Evolutionary conservation across 2,888 invertebrate species (phyloP).

Genomic region (Laothoe populi): DNA sequence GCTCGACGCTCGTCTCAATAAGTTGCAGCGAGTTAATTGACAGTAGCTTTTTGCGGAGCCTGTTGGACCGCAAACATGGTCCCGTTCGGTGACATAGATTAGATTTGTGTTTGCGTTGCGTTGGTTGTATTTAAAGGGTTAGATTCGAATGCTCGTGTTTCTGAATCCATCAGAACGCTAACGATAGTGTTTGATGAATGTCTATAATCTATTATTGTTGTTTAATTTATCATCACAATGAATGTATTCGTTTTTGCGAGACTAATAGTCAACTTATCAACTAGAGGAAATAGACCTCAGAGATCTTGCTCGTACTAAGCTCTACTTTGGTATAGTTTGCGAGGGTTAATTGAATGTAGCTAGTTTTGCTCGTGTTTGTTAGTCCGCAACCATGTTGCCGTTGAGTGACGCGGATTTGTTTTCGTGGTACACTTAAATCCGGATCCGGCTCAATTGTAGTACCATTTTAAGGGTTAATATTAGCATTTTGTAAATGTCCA

Average conservation of each 20-base stretch:
- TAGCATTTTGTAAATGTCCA: too few species aligned
- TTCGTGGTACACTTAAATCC: constrained; percentile 30
- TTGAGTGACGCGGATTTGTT: constrained; percentile 42
- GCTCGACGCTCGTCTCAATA: constrained; percentile 30
- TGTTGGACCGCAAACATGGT: constrained; percentile 6
- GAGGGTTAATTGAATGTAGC: constrained; percentile 29
- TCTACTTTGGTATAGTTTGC: constrained; percentile 27
- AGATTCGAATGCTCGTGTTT: background rate
- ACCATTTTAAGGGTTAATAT: background rate
- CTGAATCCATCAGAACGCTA: background rate
- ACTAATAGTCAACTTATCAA: background rate
- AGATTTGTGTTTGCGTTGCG: background rate
- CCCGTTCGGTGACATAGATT: constrained; percentile 6
- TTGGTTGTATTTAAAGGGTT: constrained; percentile 5
- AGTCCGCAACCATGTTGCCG: constrained; percentile 40
- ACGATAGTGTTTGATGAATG: too few species aligned
- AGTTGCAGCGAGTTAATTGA: constrained; percentile 51
- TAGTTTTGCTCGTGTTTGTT: constrained; percentile 29
- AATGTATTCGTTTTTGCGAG: background rate
- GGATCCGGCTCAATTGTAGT: constrained; percentile 13
- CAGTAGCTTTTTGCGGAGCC: constrained; percentile 36
- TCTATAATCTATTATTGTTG: background rate
- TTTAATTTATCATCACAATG: background rate
- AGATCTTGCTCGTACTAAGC: constrained; percentile 35
- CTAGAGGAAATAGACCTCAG: constrained; percentile 30